Evolutionary conservation across 2,113 vertebrate species (phyloP).

Genomic region (Heliornis fulica): DNA sequence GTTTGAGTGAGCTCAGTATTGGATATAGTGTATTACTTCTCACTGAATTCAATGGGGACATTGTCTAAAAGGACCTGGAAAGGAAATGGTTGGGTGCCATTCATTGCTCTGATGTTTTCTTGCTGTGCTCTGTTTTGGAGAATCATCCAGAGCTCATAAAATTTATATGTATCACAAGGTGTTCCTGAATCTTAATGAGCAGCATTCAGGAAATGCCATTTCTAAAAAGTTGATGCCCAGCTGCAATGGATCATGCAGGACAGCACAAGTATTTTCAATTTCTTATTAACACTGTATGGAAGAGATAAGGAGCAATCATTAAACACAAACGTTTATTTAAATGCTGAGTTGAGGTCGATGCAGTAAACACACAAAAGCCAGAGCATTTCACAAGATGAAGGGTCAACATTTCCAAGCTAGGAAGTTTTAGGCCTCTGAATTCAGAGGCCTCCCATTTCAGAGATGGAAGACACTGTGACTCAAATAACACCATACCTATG

Average conservation of each 20-base stretch:
- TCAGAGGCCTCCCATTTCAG: neutral
- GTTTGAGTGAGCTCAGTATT: neutral
- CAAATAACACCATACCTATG: no score
- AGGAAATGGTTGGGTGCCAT: neutral
- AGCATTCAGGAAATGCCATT: constrained; percentile 5
- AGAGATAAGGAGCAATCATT: neutral
- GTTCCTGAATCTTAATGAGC: neutral
- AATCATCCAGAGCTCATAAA: neutral
- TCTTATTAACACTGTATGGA: constrained; percentile 13
- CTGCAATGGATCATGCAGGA: neutral
- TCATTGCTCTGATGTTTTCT: neutral
- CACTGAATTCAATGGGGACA: neutral
- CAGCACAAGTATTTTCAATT: neutral
- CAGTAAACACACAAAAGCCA: neutral
- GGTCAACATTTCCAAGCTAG: neutral
- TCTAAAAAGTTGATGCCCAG: neutral
- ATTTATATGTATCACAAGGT: neutral
- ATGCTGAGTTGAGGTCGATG: neutral
- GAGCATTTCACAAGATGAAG: neutral
- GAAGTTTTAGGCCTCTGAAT: neutral
- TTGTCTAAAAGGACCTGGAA: neutral
- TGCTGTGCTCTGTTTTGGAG: neutral
- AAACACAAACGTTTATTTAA: constrained; percentile 18
- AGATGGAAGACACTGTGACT: neutral
- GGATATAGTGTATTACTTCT: neutral